phyloP scores from a whole-genome alignment of 2,797 vertebrate species.

The Onychomys arenicola region DNA sequence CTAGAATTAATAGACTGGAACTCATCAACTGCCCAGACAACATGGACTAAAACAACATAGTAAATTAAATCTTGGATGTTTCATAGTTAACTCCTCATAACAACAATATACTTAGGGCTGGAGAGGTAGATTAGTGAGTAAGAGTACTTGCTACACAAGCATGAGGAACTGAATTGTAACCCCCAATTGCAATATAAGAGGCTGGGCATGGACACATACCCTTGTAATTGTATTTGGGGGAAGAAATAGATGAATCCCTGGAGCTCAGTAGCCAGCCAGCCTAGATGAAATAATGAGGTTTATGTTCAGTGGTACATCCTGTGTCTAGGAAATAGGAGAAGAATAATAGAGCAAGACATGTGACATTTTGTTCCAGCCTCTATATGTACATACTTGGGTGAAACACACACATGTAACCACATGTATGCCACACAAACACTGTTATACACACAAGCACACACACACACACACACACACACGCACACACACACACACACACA shows the following conservation, averaged over 20 bases:
- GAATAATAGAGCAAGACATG: not conserved
- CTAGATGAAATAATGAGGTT: not conserved
- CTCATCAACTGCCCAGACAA: not conserved
- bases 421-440: not conserved
- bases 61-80: not conserved
- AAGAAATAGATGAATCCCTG: not conserved
- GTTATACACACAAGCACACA: not conserved
- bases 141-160: not conserved
- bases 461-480: not conserved
- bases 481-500: not conserved
- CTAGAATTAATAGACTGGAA: not conserved
- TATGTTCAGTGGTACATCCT: not conserved
- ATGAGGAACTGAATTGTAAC: not conserved
- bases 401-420: not conserved
- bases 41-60: not conserved
- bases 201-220: too few relatives aligned
- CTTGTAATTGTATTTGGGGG: not conserved
- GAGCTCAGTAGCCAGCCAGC: not conserved
- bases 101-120: too few relatives aligned
- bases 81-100: not conserved
- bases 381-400: not conserved
- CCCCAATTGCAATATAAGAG: not conserved
- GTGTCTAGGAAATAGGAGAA: not conserved
- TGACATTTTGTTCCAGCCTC: not conserved
- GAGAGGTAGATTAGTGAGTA: not conserved